These are phyloP conservation scores for Cliona cf. orientalis DNA, from an alignment of 37 sponge, comb jelly and placozoan species.

Conservation along the genomic window DNA sequence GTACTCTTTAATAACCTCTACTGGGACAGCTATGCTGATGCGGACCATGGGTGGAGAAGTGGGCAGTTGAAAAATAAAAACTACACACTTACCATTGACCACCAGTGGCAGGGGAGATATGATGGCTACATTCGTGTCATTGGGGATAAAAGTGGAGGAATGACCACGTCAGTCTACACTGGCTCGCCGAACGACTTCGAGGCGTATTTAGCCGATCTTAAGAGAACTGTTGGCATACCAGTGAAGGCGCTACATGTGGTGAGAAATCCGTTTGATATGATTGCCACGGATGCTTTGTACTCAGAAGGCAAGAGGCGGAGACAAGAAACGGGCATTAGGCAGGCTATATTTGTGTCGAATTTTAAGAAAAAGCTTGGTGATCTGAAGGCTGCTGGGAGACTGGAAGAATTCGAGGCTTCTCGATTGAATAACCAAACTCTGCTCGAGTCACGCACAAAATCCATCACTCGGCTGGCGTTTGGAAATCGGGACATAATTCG, in stretches of 20 bases:
- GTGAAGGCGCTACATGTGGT: slow-evolving; percentile 33
- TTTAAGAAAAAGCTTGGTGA: not conserved
- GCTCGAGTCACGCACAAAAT: too few relatives aligned
- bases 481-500: not conserved
- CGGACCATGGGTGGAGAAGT: slow-evolving; percentile 7
- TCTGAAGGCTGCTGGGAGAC: not conserved
- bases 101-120: slow-evolving; percentile 25
- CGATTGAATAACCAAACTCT: not conserved
- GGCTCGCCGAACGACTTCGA: not conserved
- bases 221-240: not conserved
- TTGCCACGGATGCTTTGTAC: slow-evolving; percentile 29
- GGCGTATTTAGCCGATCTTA: not conserved
- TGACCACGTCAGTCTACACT: not conserved
- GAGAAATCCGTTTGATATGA: slow-evolving; percentile 55
- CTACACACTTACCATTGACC: slow-evolving; percentile 26
- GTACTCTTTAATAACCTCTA: slow-evolving; percentile 29
- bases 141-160: slow-evolving; percentile 37
- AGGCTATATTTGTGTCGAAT: too few relatives aligned
- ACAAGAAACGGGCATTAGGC: too few relatives aligned
- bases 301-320: too few relatives aligned
- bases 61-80: not conserved
- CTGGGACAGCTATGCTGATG: slow-evolving; percentile 1
- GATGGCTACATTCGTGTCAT: slow-evolving; percentile 19
- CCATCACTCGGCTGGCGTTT: too few relatives aligned
- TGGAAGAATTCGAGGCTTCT: too few relatives aligned